Evolutionary conservation across 2,888 invertebrate species (phyloP).

Genomic region (Cremastinae sp.): DNA sequence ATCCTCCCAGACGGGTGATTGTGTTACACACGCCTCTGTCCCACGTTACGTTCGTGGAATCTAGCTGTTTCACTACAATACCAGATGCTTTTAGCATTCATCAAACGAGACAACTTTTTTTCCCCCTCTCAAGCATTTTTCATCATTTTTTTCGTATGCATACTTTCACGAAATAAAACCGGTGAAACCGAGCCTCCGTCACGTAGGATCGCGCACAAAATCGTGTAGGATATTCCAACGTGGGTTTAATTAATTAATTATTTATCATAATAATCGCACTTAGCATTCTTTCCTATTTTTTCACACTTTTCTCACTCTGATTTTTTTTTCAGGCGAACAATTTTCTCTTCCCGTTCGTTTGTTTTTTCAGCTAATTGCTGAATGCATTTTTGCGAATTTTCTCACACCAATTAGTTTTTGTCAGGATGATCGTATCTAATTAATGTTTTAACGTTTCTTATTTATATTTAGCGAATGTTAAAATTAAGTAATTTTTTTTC

Average conservation of each 20-base stretch:
- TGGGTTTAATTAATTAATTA: conserved; percentile 47
- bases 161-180: conserved; percentile 33
- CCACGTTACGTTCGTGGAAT: conserved; percentile 57
- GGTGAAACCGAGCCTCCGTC: conserved; percentile 25
- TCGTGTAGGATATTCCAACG: conserved; percentile 17
- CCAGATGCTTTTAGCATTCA: conserved; percentile 50
- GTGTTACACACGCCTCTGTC: conserved; percentile 47
- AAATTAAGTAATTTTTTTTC: conserved; percentile 67
- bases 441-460: background rate
- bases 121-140: conserved; percentile 23
- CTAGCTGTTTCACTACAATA: conserved; percentile 53
- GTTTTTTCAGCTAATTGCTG: conserved; percentile 9
- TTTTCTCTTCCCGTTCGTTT: too few relatives aligned
- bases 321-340: too few relatives aligned
- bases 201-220: conserved; percentile 32
- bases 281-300: too few relatives aligned
- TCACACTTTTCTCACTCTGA: background rate
- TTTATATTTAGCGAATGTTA: background rate
- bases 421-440: background rate
- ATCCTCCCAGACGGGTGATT: conserved; percentile 56
- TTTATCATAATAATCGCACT: background rate
- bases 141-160: conserved; percentile 18
- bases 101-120: conserved; percentile 46
- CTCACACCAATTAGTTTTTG: too few relatives aligned
- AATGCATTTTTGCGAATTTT: background rate